These are phyloP conservation scores for Romanogobio albipinnatus DNA, from an alignment of 2,113 vertebrate species.

Conservation along the genomic window DNA sequence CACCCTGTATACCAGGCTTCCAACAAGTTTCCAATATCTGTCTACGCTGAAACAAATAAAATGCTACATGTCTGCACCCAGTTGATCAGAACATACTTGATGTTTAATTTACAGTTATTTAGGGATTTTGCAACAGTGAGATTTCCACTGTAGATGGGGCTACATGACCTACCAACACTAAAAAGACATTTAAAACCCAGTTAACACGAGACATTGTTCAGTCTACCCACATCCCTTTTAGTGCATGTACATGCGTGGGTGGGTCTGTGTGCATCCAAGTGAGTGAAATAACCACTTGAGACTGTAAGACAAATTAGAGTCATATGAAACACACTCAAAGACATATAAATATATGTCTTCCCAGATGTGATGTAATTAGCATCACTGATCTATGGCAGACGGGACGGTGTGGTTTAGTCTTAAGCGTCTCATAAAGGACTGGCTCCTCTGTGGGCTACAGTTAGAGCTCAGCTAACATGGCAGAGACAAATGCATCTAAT, in stretches of 20 bases:
- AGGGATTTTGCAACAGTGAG: background rate
- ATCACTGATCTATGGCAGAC: constrained; percentile 10
- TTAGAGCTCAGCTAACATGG: constrained; percentile 29
- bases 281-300: background rate
- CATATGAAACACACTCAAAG: background rate
- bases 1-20: background rate
- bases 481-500: constrained; percentile 47
- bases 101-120: background rate
- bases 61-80: background rate
- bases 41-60: background rate
- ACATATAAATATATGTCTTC: background rate
- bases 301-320: background rate
- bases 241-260: background rate
- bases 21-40: constrained; percentile 4
- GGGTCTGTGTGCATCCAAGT: background rate
- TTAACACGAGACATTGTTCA: background rate
- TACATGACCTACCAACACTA: background rate
- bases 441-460: constrained; percentile 38
- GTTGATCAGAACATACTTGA: background rate
- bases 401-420: constrained; percentile 10
- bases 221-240: background rate
- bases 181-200: background rate
- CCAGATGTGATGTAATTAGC: constrained; percentile 25
- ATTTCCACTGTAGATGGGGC: background rate
- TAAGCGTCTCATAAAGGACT: constrained; percentile 21